These are phyloP conservation scores for Lepetodrilus schrolli DNA, from an alignment of 2,888 invertebrate species.

Conservation along the genomic window DNA sequence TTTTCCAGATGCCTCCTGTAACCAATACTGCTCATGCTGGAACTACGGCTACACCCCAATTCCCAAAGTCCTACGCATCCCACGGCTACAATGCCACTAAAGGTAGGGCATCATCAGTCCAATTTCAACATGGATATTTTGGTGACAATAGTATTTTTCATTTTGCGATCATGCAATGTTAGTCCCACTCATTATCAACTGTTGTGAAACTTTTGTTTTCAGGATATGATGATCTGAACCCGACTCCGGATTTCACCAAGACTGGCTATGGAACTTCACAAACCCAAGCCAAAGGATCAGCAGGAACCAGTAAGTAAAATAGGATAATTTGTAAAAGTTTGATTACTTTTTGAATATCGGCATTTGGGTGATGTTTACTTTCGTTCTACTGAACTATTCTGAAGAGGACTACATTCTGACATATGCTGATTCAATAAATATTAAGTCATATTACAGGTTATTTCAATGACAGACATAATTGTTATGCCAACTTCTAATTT, in stretches of 20 bases:
- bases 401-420: not conserved
- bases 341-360: not conserved
- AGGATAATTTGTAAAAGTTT: not conserved
- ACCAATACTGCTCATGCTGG: conserved; percentile 81
- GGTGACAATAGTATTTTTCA: not conserved
- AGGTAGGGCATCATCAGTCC: conserved; percentile 45
- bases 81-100: conserved; percentile 73
- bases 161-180: not conserved
- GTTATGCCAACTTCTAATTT: not conserved
- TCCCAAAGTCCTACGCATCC: conserved; percentile 76
- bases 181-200: not conserved
- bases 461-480: too few relatives aligned
- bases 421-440: not conserved
- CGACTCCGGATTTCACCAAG: conserved; percentile 78
- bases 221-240: conserved; percentile 80
- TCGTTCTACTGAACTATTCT: conserved; percentile 19
- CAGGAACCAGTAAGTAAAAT: conserved; percentile 56
- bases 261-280: conserved; percentile 77
- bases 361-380: conserved; percentile 14
- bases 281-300: conserved; percentile 76
- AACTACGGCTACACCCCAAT: conserved; percentile 81
- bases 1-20: conserved; percentile 79
- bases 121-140: not conserved
- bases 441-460: not conserved
- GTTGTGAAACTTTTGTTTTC: too few relatives aligned